Evolutionary conservation across 2,113 vertebrate genomes (phyloP).

Genomic region (Paralichthys olivaceus): DNA sequence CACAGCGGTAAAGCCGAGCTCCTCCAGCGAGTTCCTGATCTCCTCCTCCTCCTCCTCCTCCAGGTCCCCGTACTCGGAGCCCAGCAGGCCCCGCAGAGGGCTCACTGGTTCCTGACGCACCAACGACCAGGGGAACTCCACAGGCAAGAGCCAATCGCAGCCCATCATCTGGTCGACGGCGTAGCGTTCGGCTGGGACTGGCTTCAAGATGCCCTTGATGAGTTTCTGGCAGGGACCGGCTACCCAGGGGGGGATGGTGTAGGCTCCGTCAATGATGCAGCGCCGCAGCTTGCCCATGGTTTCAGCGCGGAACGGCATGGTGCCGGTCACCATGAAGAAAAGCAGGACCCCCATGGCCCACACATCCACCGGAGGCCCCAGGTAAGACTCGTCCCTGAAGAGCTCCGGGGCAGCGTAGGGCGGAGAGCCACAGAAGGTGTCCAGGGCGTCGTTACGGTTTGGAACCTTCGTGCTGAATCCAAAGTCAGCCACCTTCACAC

Average conservation of each 20-base stretch:
- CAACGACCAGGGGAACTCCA: constrained; percentile 85
- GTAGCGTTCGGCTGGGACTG: constrained; percentile 80
- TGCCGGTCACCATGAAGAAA: constrained; percentile 91
- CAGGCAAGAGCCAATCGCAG: constrained; percentile 91
- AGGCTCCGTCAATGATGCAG: constrained; percentile 86
- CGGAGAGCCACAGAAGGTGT: constrained; percentile 95
- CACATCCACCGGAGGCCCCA: constrained; percentile 89
- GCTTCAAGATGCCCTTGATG: constrained; percentile 88
- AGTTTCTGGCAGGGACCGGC: constrained; percentile 90
- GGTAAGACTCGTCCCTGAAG: constrained; percentile 89
- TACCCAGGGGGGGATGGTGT: constrained; percentile 84
- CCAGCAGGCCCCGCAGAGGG: constrained; percentile 78
- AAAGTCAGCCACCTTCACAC: constrained; percentile 95
- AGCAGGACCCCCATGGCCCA: constrained; percentile 95
- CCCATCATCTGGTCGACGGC: constrained; percentile 89
- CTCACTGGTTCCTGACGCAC: constrained; percentile 77
- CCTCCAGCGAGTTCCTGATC: constrained; percentile 83
- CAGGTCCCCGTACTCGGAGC: constrained; percentile 63
- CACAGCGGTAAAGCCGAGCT: constrained; percentile 87
- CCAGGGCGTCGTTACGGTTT: constrained; percentile 83
- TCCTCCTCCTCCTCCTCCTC: constrained; percentile 84
- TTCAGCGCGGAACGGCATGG: constrained; percentile 94
- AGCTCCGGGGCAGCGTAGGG: constrained; percentile 95
- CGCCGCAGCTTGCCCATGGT: constrained; percentile 91
- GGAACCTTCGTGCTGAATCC: constrained; percentile 92